Base-by-base conservation (phyloP, 2,797 vertebrate genomes). In the Protonibea diacanthus region DNA sequence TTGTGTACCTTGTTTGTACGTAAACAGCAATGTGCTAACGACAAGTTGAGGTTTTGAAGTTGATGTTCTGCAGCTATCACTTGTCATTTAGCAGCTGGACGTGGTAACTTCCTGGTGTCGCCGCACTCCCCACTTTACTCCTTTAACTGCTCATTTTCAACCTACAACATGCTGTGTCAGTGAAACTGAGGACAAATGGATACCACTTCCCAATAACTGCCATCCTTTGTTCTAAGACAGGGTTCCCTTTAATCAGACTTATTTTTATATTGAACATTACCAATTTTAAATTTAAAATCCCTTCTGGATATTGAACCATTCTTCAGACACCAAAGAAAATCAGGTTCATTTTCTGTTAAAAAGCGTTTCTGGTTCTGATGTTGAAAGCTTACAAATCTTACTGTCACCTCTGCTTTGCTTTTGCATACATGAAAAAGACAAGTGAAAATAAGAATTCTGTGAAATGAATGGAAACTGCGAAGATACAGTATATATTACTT, bases 401-500 rank as follows among this genome's bases (percentile, higher is more conserved):
- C 14, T 55, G 48, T 62, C 63, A 74, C 17, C 13, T 12, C 21
- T n/a, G 20, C 14, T 73, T 25, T 58, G 14, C 61, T 76, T 74
- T 63, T 52, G 5, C 25, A 48, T 76, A 13, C 79, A 57, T 60
- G 20, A 44, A 70, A 66, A 60, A 70, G 14, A 71, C 0, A 5
- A 49, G 23, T 17, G 4, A 55, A 49, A 42, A 13, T 69, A 77
- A 69, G 74, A 52, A 74, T 58, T 81, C 51, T 45, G 15, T 68
- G 25, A 74, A 59, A 64, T 52, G 47, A 74, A 85, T 74, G 40
- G 42, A 77, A 65, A 62, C 67, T 5, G 53, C 44, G 57, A 47
- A 55, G 44, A 65, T 66, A 56, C 60, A 55, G 47, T 74, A 52
- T 63, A 78, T 80, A 59, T 82, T 62, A 8, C n/a, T 49, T 47